Percentiles rank a stretch among this genome's conserved stretches.
Evolutionary conservation across 2,113 vertebrate species (phyloP).

Genomic region (Trichomycterus rosablanca): DNA sequence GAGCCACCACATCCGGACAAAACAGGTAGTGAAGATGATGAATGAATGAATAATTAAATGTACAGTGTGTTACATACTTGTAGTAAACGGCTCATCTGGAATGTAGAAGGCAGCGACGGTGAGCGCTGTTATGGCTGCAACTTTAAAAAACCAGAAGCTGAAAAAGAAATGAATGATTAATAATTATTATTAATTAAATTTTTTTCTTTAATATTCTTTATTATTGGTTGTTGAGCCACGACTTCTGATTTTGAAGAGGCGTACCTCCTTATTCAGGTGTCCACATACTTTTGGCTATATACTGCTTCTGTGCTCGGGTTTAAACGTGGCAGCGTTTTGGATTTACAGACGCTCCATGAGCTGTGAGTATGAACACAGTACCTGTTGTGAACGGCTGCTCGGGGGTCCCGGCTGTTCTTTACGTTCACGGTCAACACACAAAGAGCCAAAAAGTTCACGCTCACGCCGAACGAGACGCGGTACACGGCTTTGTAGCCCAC

Average conservation of each 20-base stretch:
- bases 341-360: neutral
- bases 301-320: no score
- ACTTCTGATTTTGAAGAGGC: no score
- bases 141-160: conserved; percentile 97
- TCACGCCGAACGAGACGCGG: conserved; percentile 85
- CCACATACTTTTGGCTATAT: no score
- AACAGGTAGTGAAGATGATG: no score
- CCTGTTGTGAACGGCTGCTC: conserved; percentile 90
- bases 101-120: conserved; percentile 91
- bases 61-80: conserved; percentile 66
- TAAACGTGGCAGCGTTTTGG: no score
- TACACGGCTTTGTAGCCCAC: conserved; percentile 92
- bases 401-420: conserved; percentile 81
- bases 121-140: conserved; percentile 78
- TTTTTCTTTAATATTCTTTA: neutral
- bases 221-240: neutral
- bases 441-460: conserved; percentile 80
- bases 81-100: conserved; percentile 81
- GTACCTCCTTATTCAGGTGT: no score
- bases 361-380: conserved; percentile 49
- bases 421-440: conserved; percentile 79
- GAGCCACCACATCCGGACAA: no score
- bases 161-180: neutral
- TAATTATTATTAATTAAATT: neutral
- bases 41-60: no score